These are phyloP conservation scores for Sus scrofa DNA, from an alignment of 2,113 vertebrate genomes.

Conservation along the genomic window T2T-Sscrofa CM000826.6:104238501-104239000, in stretches of 20 bases:
- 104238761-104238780: not conserved
- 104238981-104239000: not conserved
- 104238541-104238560: not conserved
- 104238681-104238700: not conserved
- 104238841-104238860: not conserved
- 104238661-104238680: not conserved
- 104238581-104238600: not conserved
- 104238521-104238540: rapidly evolving
- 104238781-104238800: not conserved
- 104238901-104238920: not conserved
- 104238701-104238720: not conserved
- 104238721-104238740: not conserved
- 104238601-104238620: not conserved
- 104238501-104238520: not conserved
- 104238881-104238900: not conserved
- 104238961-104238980: not conserved
- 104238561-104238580: not conserved
- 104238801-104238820: not conserved
- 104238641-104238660: not conserved
- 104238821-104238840: not conserved
- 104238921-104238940: not conserved
- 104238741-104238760: not conserved
- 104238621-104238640: not conserved
- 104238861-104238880: not conserved
- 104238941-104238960: not conserved